These are phyloP conservation scores for Otus scops DNA, from an alignment of 2,797 vertebrate genomes.

Conservation along the genomic window DNA sequence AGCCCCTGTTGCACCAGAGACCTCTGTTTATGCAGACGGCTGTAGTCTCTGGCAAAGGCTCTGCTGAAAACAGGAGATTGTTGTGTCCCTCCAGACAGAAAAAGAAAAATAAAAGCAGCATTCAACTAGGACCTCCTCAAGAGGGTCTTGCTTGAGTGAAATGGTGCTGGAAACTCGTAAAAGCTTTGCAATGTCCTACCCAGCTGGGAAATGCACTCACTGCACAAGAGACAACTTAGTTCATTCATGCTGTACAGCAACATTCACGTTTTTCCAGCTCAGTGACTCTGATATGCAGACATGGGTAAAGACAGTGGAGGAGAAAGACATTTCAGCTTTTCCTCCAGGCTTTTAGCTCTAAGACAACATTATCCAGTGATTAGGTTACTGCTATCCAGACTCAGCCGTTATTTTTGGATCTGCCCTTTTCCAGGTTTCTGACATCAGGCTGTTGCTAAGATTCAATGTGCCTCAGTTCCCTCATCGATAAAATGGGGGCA, in stretches of 20 bases:
- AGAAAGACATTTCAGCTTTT: constrained; percentile 10
- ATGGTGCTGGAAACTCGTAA: background rate
- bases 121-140: background rate
- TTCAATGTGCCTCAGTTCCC: background rate
- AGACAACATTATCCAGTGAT: background rate
- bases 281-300: background rate
- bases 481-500: background rate
- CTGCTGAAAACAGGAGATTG: background rate
- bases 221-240: background rate
- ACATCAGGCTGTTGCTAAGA: background rate
- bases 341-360: constrained; percentile 18
- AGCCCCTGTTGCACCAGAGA: background rate
- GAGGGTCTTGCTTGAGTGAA: background rate
- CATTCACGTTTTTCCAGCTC: constrained; percentile 38
- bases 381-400: background rate
- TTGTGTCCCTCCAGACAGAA: background rate
- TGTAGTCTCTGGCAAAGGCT: background rate
- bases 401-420: background rate
- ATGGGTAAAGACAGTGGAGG: background rate
- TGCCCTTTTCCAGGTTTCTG: background rate
- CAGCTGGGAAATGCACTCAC: background rate
- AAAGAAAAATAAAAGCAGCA: constrained; percentile 16
- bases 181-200: constrained; percentile 11
- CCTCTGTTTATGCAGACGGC: background rate
- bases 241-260: constrained; percentile 11